phyloP scores from a whole-genome alignment of 2,888 invertebrate genomes.

The Carcina quercana region DNA sequence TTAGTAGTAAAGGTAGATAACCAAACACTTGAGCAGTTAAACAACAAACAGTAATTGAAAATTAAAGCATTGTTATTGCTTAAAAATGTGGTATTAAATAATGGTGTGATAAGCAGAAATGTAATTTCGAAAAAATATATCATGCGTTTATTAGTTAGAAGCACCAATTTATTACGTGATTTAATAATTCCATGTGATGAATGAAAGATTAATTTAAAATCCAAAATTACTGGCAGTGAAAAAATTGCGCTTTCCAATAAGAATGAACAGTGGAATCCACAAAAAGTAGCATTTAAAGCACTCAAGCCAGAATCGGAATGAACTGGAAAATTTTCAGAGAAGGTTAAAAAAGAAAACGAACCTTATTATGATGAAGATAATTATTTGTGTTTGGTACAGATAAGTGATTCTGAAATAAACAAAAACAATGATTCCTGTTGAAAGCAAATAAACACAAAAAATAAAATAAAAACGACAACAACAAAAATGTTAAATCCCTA shows the following conservation, averaged over 20 bases:
- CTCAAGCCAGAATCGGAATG: slow-evolving; percentile 48
- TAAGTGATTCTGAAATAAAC: slow-evolving; percentile 91
- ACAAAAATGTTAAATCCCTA: slow-evolving; percentile 40
- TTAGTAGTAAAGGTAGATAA: too few species aligned
- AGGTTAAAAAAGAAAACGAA: slow-evolving; percentile 74
- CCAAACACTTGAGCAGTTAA: slow-evolving; percentile 5
- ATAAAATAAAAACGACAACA: slow-evolving; percentile 50
- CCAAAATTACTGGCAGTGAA: not conserved
- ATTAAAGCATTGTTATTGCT: slow-evolving; percentile 1
- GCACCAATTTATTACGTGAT: slow-evolving; percentile 3
- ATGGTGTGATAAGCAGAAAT: slow-evolving; percentile 1
- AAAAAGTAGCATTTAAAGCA: slow-evolving; percentile 38
- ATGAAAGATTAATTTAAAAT: not conserved
- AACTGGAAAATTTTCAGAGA: slow-evolving; percentile 47
- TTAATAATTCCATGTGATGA: too few species aligned
- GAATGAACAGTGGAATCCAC: slow-evolving; percentile 2
- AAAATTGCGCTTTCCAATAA: not conserved
- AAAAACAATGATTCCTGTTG: slow-evolving; percentile 69
- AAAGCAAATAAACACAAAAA: slow-evolving; percentile 73
- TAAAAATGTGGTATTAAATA: not conserved
- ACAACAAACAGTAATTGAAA: not conserved
- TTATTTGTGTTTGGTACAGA: slow-evolving; percentile 90
- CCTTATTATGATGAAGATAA: slow-evolving; percentile 88
- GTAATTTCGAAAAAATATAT: not conserved
- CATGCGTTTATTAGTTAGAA: slow-evolving; percentile 1